Base-by-base conservation (phyloP, 2,797 vertebrate genomes). In the Chelmon rostratus region DNA sequence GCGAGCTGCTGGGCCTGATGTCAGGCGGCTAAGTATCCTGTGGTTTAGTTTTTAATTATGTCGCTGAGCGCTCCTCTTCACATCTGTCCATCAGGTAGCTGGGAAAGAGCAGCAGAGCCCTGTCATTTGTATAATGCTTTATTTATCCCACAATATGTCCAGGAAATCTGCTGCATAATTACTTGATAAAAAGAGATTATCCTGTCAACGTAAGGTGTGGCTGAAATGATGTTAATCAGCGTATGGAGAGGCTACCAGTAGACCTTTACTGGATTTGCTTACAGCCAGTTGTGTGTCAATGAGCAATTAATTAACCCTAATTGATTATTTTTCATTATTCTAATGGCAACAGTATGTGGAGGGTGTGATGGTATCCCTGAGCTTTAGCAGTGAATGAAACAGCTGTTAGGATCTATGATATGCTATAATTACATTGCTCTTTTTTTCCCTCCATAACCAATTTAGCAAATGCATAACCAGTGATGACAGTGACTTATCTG, bases 241-340 rank as follows among this genome's bases (percentile, higher is more conserved):
- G 86, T 88, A 91, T 84, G 87, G 84, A 76, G 85, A 81, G 82
- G 83, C 85, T 80, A 83, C 68, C 31, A 2, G 42, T 11, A 44
- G 81, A 82, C 92, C 81, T 84, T 61, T 44, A 9, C 74, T 80
- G 84, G 90, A 91, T 94, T 92, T 88, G 82, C 86, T 86, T 72
- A 49, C 88, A 91, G 88, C 88, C 89, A 90, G 90, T 93, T 91
- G 85, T 81, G 91, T 93, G 94, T 93, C 88, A 91, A 56, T 90
- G 86, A 86, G 91, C 85, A 83, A 94, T 95, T 92, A 94, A 95
- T 96, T 95, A 94, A 94, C 86, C 86, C 90, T 92, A 95, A 95
- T 95, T 94, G 93, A 96, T 94, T 81, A 90, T 94, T 95, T 95
- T 94, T 93, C 93, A 96, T 95, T 93, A 95, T 91, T 94, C 78